Evolutionary conservation across 2,113 vertebrate species (phyloP), one percentile per base, ranked within the genome.

Genomic region (Salvelinus namaycush): DNA sequence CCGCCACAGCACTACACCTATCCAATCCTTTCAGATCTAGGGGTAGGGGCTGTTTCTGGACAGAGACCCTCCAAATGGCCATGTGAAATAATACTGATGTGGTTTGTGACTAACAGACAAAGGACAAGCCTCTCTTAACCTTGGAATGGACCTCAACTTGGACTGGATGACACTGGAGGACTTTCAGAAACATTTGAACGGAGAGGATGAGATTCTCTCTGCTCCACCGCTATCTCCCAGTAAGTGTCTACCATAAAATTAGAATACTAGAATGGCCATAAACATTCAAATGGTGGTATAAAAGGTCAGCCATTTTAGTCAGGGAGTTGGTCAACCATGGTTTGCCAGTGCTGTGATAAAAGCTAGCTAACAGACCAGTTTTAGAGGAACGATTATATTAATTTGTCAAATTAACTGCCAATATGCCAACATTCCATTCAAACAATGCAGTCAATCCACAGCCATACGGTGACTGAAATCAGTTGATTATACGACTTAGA

Each of bases 101-200:
- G 51, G 51, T 74, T 20, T 76, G 39, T 79, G 67, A 31, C 13
- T 16, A 29, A 70, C 77, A 93, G 92, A 93, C 64, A 92, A 89
- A 62, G 89, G 83, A 9, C 91, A 89, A 8, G 88, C 93, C 64
- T 92, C 96, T 64, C 70, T 97, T 76, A 98, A 92, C 86, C 91
- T 99, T 76, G 97, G 96, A 76, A 96, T 98, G 94, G 97, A 98
- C 77, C 93, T 99, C 27, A 96, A 98, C 79, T 90, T 99, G 77
- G 96, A 99, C 70, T 99, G 96, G 97, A 96, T 99, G 94, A 96
- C 95, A 0, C 84, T 99, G 34, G 97, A 99, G 59, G 97, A 99
- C 81, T 98, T 99, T 82, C 98, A 99, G 80, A 98, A 95, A 90
- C 97, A 99, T 87, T 93, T 99, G 64, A 95, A 96, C 70, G 97